Conservation (phyloP, 1,140 invertebrate genomes). For the Pseudobourletiella spinata region DNA sequence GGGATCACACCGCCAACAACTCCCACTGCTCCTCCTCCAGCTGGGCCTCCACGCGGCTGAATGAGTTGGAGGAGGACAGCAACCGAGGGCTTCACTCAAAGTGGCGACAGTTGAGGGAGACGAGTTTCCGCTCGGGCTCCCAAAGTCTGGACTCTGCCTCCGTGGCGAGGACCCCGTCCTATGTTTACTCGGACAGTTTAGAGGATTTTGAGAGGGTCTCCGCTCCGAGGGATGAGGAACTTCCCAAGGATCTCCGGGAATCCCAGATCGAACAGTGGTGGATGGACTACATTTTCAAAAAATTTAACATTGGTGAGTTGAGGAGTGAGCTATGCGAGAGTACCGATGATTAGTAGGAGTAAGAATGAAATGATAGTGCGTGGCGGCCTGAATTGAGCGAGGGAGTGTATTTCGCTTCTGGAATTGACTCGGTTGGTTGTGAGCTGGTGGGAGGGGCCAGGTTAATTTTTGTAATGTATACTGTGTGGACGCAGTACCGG, state of each 20-base stretch:
- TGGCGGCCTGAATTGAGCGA: neutral
- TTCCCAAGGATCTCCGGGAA: neutral
- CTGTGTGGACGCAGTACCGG: no score
- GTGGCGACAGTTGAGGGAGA: no score
- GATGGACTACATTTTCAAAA: slow-evolving; percentile 31
- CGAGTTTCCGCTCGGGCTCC: neutral
- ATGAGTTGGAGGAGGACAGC: no score
- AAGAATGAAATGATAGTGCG: neutral
- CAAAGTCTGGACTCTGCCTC: neutral
- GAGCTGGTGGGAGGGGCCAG: neutral
- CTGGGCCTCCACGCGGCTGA: no score
- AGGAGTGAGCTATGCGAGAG: neutral
- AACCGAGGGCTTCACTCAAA: no score
- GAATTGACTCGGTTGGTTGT: neutral
- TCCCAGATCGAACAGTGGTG: slow-evolving; percentile 26
- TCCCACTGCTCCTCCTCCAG: no score
- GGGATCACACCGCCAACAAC: no score
- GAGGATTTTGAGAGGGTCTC: neutral
- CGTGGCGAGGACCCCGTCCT: neutral
- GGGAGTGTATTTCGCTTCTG: no score
- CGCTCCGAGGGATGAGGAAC: neutral
- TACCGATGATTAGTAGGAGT: neutral
- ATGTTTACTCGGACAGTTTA: slow-evolving; percentile 1
- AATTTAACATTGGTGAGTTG: slow-evolving; percentile 23
- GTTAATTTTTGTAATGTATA: neutral